phyloP scores from a whole-genome alignment of 2,113 vertebrate species.

The Physeter macrocephalus region DNA sequence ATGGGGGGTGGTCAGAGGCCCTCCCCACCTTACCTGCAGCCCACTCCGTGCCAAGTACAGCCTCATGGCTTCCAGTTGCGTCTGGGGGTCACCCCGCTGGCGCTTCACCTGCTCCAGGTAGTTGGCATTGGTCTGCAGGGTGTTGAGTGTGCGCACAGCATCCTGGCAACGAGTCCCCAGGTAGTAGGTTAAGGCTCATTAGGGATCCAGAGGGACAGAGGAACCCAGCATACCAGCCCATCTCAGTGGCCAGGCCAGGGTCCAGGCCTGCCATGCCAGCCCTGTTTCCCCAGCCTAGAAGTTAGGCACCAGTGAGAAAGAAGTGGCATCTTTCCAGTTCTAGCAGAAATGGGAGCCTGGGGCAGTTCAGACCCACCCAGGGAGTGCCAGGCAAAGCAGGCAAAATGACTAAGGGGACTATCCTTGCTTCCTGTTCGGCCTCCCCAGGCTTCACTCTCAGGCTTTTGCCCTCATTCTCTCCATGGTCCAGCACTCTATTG shows the following conservation, averaged over 20 bases:
- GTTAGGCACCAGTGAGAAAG: not conserved
- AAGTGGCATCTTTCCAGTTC: not conserved
- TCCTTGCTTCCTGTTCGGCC: not conserved
- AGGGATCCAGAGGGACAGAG: not conserved
- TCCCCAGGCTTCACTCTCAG: not conserved
- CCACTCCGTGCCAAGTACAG: conserved; percentile 87
- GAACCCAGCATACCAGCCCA: not conserved
- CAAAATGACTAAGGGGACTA: not conserved
- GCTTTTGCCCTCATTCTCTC: not conserved
- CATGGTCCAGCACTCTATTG: not conserved
- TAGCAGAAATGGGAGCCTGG: not conserved
- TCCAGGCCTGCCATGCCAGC: not conserved
- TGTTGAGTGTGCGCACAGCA: conserved; percentile 92
- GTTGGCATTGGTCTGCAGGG: conserved; percentile 93
- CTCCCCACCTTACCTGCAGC: conserved; percentile 80
- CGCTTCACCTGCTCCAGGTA: conserved; percentile 88
- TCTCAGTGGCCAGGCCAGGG: not conserved
- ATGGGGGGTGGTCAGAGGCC: rapidly evolving
- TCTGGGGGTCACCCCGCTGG: conserved; percentile 81
- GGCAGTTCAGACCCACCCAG: conserved; percentile 5
- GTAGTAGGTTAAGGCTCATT: not conserved
- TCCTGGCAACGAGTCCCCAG: conserved; percentile 80
- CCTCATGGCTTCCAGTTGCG: conserved; percentile 90
- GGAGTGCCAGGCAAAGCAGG: not conserved
- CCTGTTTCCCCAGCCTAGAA: not conserved